These are phyloP conservation scores for Athalia rosae DNA, from an alignment of 2,888 invertebrate species.

Conservation along the genomic window DNA sequence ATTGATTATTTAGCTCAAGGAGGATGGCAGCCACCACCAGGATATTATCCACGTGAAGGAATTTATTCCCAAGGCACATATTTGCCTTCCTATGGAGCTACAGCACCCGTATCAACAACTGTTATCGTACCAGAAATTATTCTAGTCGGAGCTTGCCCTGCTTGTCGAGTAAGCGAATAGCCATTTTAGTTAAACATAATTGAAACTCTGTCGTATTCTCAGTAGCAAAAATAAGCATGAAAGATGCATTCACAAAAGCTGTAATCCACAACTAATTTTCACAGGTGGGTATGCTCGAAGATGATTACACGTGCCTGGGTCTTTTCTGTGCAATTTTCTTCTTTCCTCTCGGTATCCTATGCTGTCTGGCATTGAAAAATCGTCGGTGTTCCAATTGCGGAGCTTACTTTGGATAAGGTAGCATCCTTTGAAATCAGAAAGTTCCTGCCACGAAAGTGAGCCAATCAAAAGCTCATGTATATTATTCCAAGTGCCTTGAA, in stretches of 20 bases:
- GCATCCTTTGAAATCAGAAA: background rate
- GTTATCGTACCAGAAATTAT: slow-evolving; percentile 86
- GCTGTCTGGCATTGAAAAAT: slow-evolving; percentile 89
- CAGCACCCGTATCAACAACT: slow-evolving; percentile 73
- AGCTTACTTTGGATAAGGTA: slow-evolving; percentile 81
- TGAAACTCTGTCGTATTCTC: background rate
- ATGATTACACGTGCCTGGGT: slow-evolving; percentile 90
- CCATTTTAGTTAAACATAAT: background rate
- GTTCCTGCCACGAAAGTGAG: background rate
- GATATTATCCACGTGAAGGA: slow-evolving; percentile 75
- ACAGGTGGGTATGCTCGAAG: slow-evolving; percentile 87
- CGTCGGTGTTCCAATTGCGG: slow-evolving; percentile 92
- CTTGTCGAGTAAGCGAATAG: slow-evolving; percentile 81
- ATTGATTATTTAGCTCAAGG: background rate
- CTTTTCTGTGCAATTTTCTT: slow-evolving; percentile 89
- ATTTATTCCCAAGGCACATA: slow-evolving; percentile 52
- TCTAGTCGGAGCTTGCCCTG: slow-evolving; percentile 90
- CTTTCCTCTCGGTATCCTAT: slow-evolving; percentile 91
- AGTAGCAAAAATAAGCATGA: background rate
- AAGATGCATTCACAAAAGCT: background rate
- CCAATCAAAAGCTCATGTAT: background rate
- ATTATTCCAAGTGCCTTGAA: slow-evolving; percentile 24
- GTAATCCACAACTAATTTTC: slow-evolving; percentile 46
- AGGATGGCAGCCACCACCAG: slow-evolving; percentile 76
- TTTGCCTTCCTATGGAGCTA: slow-evolving; percentile 78